Evolutionary conservation across 2,113 vertebrate genomes (phyloP), one percentile per base, ranked within the genome.

Genomic region (Martes martes): DNA sequence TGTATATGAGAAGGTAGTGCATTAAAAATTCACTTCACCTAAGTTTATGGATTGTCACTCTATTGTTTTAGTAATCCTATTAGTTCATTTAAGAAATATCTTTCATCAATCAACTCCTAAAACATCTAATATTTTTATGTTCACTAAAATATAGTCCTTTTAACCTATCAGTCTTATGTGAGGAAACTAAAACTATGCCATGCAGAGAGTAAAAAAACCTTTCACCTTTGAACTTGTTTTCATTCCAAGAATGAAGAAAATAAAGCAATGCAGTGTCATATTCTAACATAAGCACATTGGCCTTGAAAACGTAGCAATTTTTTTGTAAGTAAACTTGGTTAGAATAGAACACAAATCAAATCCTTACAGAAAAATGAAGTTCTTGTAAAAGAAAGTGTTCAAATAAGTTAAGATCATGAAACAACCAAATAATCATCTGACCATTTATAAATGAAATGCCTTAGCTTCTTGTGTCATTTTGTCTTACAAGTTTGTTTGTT

Each of bases 71-170:
- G 6, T 50, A 91, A 82, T 73, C 80, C 86, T 42, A 89, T 93
- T 93, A 39, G 15, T 47, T 28, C 13, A 84, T 52, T n/a, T 76
- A 45, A 45, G 45, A 45, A 45, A 45, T n/a, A 2, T 94, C 52
- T 95, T 95, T 89, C 39, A 98, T 96, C 98, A 98, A 97, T 97
- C 76, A 96, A 97, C 97, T 28, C 3, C 61, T 90, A 98, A 95
- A 95, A 79, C 73, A 96, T 91, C 94, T 97, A 94, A 52, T 96
- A 97, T 97, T 97, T 45, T 90, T 47, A n/a, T 96, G 82, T 65
- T 94, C 86, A 97, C 74, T 88, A 96, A 87, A 81, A 92, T 24
- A 79, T 23, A 92, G 91, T 93, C 52, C 83, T 98, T 98, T 95
- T 98, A 91, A 98, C 73, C 36, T 97, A 63, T 90, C 91, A 98